Percentiles rank a stretch among this genome's conserved stretches.
phyloP scores from a whole-genome alignment of 1,140 invertebrate genomes.

The Batillaria attramentaria region DNA sequence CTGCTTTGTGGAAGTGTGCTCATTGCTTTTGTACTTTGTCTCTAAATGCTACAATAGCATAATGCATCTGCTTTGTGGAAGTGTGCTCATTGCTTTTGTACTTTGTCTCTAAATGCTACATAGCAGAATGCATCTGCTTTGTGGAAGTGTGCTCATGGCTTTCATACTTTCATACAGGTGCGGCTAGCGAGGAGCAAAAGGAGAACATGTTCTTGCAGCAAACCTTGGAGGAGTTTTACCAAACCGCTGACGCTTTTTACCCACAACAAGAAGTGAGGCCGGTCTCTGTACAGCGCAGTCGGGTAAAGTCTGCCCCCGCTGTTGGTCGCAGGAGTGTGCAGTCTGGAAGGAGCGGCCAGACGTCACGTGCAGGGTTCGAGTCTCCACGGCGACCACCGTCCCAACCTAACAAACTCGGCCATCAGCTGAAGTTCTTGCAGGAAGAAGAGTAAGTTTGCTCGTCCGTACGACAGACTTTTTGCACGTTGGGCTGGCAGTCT shows the following conservation, averaged over 20 bases:
- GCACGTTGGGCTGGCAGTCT: too few species aligned
- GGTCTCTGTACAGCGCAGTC: conserved; percentile 11
- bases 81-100: too few species aligned
- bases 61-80: too few species aligned
- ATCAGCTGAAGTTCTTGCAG: conserved; percentile 2
- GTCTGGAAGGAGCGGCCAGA: neutral
- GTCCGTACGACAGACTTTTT: too few species aligned
- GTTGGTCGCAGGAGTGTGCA: conserved; percentile 9
- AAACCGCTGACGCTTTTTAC: conserved; percentile 52
- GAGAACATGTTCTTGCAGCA: conserved; percentile 39
- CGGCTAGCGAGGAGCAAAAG: conserved; percentile 20
- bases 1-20: too few species aligned
- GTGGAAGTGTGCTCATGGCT: too few species aligned
- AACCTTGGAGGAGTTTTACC: conserved; percentile 59
- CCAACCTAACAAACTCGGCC: neutral
- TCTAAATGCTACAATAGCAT: too few species aligned
- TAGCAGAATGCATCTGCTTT: too few species aligned
- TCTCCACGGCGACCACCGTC: neutral
- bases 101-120: too few species aligned
- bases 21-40: too few species aligned
- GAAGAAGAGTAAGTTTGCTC: neutral
- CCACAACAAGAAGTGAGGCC: conserved; percentile 32
- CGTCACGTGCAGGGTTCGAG: neutral
- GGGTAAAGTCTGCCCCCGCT: conserved; percentile 37
- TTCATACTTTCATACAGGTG: too few species aligned